Base-by-base conservation (phyloP, 2,797 vertebrate species). In the Lycodopsis pacificus region DNA sequence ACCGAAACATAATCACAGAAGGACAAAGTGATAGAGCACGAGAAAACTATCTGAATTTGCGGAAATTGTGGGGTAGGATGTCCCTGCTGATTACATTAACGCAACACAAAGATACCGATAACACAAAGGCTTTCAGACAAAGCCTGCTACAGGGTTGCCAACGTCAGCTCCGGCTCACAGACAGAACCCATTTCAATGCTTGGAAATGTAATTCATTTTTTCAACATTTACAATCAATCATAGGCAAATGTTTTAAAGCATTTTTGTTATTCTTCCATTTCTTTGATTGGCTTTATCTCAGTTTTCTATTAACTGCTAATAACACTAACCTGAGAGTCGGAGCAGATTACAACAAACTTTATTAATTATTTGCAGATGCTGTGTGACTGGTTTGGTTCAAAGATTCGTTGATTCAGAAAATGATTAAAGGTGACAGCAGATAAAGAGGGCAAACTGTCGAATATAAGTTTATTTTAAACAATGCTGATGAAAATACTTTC, bases 1-100 rank as follows among this genome's bases (percentile, higher is more conserved):
- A 62, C 30, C 65, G 76, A 79, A 86, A 86, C 44, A 65, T 72
- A 85, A 88, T 84, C 73, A 79, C n/a, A 25, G 38, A 80, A 10
- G 65, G 32, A 69, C 62, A 72, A 72, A 65, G 57, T 11, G 54
- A 51, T 59, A 65, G 68, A 69, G 25, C 66, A 54, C 30, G 42
- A 68, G 76, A 74, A 85, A 73, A 58, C 71, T 30, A 73, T 68
- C 56, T 38, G 69, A 88, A 87, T 74, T 81, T 84, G 22, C 8
- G 3, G 22, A 83, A 85, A 88, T 88, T 85, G 48, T 71, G 32
- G 57, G 51, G 56, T 71, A 30, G 68, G 65, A 76, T 69, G 69
- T 61, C n/a, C 58, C 58, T 6, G 5, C 67, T 80, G 85, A 79
- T 88, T 81, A 70, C 46, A 78, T 73, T 70, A 75, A 56, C 5